Evolutionary conservation across 2,888 invertebrate species (phyloP).

Genomic region (Phyllotreta striolata): DNA sequence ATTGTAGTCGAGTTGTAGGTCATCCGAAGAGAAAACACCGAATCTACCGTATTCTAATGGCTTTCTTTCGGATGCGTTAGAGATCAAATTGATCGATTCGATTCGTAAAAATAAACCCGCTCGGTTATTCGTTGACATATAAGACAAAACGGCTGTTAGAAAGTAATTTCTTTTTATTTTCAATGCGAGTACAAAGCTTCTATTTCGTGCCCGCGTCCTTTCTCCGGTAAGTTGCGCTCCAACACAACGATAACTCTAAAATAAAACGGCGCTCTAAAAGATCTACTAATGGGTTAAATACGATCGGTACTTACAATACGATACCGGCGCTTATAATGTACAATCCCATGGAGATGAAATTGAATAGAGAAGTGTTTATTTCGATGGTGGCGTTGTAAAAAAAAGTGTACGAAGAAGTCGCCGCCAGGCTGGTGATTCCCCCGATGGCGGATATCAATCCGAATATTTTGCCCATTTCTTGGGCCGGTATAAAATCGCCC

Average conservation of each 20-base stretch:
- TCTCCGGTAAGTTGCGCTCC: too few species aligned
- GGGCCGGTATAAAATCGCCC: conserved; percentile 1
- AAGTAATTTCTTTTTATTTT: not conserved
- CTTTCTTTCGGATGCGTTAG: conserved; percentile 19
- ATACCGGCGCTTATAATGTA: not conserved
- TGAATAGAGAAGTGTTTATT: not conserved
- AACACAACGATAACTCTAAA: too few species aligned
- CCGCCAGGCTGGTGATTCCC: not conserved
- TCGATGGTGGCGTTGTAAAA: not conserved
- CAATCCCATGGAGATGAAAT: conserved; percentile 5
- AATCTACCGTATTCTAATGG: conserved; percentile 24
- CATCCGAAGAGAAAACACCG: conserved; percentile 25
- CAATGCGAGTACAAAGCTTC: too few species aligned
- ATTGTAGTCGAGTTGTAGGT: conserved; percentile 15
- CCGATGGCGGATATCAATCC: not conserved
- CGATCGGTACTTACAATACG: not conserved
- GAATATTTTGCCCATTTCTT: conserved; percentile 11
- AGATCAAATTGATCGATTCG: conserved; percentile 6
- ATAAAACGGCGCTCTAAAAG: too few species aligned
- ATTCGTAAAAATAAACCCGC: not conserved
- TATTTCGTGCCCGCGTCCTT: too few species aligned
- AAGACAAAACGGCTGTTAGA: not conserved
- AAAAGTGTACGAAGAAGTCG: conserved; percentile 1
- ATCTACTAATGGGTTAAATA: too few species aligned
- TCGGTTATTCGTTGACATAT: not conserved